These are phyloP conservation scores for Heliconius hermathena DNA, from an alignment of 1,140 invertebrate species.

Conservation along the genomic window DNA sequence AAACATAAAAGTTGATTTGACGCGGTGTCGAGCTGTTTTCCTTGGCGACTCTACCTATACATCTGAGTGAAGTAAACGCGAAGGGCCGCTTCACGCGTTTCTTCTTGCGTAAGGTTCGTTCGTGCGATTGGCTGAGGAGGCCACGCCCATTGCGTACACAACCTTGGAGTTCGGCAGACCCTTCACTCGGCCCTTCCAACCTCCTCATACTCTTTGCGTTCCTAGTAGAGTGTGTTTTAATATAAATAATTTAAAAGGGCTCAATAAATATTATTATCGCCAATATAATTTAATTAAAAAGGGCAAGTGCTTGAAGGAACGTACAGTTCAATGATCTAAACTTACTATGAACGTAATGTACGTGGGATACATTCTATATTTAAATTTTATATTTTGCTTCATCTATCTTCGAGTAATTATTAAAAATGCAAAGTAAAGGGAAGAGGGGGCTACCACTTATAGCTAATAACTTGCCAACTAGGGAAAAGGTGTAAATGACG, in stretches of 20 bases:
- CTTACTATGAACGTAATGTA: not conserved
- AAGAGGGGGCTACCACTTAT: not conserved
- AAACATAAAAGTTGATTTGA: not conserved
- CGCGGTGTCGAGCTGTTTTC: not conserved
- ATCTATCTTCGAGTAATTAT: conserved; percentile 9
- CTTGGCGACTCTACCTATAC: not conserved
- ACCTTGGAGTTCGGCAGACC: conserved; percentile 73
- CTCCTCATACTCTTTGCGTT: conserved; percentile 62
- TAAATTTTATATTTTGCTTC: not conserved
- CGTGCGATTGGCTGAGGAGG: conserved; percentile 65
- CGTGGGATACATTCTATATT: not conserved
- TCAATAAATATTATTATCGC: conserved; percentile 52
- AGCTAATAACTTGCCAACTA: not conserved
- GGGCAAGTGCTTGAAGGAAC: not conserved
- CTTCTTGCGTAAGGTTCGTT: conserved; percentile 67
- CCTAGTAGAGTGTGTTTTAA: conserved; percentile 78
- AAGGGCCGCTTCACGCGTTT: conserved; percentile 58
- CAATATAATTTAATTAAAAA: conserved; percentile 21
- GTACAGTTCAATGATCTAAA: not conserved
- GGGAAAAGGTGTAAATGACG: conserved; percentile 62
- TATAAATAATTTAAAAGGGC: conserved; percentile 81
- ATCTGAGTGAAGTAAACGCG: not conserved
- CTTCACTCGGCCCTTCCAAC: conserved; percentile 66
- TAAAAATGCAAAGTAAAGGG: conserved; percentile 4
- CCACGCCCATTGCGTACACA: conserved; percentile 75